These are phyloP conservation scores for Lumbricus terrestris DNA, from an alignment of 2,888 invertebrate species.

Conservation along the genomic window DNA sequence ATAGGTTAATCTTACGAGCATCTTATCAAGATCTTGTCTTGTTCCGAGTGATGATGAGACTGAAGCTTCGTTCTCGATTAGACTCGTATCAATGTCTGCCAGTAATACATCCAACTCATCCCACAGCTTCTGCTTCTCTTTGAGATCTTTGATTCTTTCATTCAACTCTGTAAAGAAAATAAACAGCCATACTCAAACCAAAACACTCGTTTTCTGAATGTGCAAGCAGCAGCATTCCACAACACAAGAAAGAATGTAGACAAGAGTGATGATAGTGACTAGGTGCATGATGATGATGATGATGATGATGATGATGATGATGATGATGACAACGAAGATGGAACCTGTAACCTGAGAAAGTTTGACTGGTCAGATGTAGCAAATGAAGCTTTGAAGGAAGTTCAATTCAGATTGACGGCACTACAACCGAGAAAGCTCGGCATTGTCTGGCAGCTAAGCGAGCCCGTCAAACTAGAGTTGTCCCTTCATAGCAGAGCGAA, in stretches of 20 bases:
- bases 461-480: no score
- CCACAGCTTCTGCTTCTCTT: not conserved
- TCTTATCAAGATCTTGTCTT: slow-evolving; percentile 13
- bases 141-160: not conserved
- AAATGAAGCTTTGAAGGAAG: no score
- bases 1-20: not conserved
- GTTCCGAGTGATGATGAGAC: not conserved
- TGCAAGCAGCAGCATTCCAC: not conserved
- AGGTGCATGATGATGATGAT: not conserved
- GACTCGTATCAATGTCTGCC: not conserved
- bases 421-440: no score
- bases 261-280: not conserved
- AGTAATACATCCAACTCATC: not conserved
- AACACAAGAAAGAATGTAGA: not conserved
- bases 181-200: not conserved
- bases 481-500: no score
- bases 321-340: no score
- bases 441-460: no score
- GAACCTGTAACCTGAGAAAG: not conserved
- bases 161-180: not conserved
- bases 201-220: not conserved
- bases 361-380: no score
- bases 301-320: no score
- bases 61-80: not conserved
- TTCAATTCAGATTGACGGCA: no score